Evolutionary conservation across 2,888 invertebrate genomes (phyloP).

Genomic region (Philonicus albiceps): DNA sequence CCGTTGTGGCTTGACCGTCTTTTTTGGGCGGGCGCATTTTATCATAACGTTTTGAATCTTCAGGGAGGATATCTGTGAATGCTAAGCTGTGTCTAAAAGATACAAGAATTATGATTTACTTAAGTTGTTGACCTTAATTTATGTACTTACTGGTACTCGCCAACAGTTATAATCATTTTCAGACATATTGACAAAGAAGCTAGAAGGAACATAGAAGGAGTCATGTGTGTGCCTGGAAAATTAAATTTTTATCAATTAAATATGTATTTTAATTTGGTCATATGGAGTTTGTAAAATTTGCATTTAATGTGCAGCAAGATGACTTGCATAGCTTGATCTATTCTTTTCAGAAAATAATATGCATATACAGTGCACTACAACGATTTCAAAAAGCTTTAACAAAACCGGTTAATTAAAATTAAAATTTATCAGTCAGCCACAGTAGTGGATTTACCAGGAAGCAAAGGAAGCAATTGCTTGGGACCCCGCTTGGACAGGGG

Average conservation of each 20-base stretch:
- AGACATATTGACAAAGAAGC: constrained; percentile 59
- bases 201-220: constrained; percentile 57
- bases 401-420: no score
- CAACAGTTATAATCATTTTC: constrained; percentile 55
- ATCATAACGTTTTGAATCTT: constrained; percentile 86
- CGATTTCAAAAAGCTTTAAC: no score
- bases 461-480: no score
- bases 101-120: background rate
- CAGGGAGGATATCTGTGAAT: constrained; percentile 84
- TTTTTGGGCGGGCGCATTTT: constrained; percentile 94
- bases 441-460: no score
- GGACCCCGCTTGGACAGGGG: no score
- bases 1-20: constrained; percentile 86
- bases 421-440: no score
- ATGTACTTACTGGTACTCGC: constrained; percentile 61
- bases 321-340: no score
- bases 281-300: no score
- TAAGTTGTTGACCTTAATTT: background rate
- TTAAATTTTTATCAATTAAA: background rate
- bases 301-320: no score
- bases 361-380: no score
- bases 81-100: constrained; percentile 70
- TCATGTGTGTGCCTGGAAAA: constrained; percentile 56
- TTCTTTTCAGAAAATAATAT: no score
- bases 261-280: no score